A percentile compares a stretch with the other conserved stretches of the same genome.
Evolutionary conservation across 2,797 vertebrate species (phyloP).

Genomic region (Chanos chanos): DNA sequence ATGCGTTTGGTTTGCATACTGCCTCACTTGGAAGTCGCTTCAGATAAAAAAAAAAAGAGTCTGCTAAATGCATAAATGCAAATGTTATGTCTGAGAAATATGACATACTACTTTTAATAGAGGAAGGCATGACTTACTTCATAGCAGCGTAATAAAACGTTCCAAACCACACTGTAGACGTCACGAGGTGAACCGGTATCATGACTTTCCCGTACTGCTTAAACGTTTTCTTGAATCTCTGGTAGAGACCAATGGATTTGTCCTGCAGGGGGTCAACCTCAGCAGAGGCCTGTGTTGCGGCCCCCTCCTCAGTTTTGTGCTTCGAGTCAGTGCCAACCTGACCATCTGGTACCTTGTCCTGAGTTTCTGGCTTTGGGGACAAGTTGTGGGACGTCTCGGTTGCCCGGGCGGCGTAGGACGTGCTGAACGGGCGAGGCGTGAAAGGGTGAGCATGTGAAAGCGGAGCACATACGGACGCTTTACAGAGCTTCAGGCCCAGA

Average conservation of each 20-base stretch:
- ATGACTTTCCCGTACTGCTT: constrained; percentile 97
- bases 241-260: constrained; percentile 85
- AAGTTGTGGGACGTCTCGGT: neutral
- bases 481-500: constrained; percentile 1
- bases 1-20: no score
- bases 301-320: neutral
- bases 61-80: no score
- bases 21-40: no score
- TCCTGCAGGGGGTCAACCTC: constrained; percentile 92
- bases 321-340: constrained; percentile 12
- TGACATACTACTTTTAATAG: no score
- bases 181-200: constrained; percentile 90
- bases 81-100: no score
- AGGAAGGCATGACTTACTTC: constrained; percentile 98
- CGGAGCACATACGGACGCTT: no score
- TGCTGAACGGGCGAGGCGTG: constrained; percentile 24
- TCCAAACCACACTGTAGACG: constrained; percentile 91
- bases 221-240: constrained; percentile 93
- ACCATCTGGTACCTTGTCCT: no score
- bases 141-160: constrained; percentile 96
- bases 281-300: constrained; percentile 11
- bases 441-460: no score
- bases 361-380: no score
- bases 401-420: constrained; percentile 12
- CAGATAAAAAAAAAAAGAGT: no score